phyloP scores from a whole-genome alignment of 2,797 vertebrate genomes.

The Pseudopleuronectes americanus region DNA sequence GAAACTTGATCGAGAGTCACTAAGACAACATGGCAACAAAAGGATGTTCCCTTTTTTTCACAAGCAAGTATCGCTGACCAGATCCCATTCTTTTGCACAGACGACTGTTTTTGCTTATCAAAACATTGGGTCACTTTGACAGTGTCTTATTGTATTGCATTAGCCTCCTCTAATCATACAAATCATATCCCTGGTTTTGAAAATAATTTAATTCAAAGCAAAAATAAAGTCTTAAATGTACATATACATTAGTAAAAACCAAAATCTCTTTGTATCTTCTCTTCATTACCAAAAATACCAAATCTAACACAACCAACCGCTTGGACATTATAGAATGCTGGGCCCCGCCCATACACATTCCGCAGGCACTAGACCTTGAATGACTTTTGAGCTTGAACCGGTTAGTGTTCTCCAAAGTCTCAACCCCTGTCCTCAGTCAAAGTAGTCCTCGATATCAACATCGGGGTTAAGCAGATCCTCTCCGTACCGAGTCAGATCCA shows the following conservation, averaged over 20 bases:
- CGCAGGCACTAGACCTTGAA: not conserved
- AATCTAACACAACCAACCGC: not conserved
- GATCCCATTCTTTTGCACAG: slow-evolving; percentile 6
- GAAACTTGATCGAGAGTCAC: slow-evolving; percentile 56
- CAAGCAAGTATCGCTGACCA: slow-evolving; percentile 5
- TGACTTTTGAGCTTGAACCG: not conserved
- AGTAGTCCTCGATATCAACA: slow-evolving; percentile 98
- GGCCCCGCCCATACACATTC: not conserved
- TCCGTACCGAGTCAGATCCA: slow-evolving; percentile 92
- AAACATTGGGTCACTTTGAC: not conserved
- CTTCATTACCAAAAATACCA: not conserved
- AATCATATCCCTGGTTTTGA: not conserved
- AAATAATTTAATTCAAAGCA: slow-evolving; percentile 46
- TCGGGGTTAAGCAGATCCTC: slow-evolving; percentile 92
- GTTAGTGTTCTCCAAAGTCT: not conserved
- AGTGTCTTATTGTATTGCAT: not conserved
- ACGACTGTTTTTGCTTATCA: slow-evolving; percentile 3
- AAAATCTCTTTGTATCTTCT: not conserved
- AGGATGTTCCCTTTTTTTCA: slow-evolving; percentile 14
- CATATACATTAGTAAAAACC: not conserved
- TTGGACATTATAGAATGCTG: not conserved
- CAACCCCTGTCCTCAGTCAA: slow-evolving; percentile 83
- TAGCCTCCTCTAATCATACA: no score
- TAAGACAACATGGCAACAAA: slow-evolving; percentile 46
- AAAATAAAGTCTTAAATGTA: slow-evolving; percentile 26